Evolutionary conservation across 2,797 vertebrate genomes (phyloP).

Genomic region (Enteromius argenteus): DNA sequence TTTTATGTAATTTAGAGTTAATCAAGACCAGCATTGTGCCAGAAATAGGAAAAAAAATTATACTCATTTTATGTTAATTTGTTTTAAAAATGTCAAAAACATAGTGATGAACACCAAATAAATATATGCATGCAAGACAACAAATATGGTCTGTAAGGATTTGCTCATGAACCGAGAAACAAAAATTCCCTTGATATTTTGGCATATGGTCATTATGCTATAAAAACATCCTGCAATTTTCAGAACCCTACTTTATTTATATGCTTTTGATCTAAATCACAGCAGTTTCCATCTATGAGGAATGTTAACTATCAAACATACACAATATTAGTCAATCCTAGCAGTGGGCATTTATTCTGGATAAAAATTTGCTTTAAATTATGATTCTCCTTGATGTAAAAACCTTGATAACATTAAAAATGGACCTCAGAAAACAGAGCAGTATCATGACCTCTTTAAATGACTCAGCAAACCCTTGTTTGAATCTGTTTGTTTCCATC

Average conservation of each 20-base stretch:
- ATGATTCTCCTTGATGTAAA: neutral
- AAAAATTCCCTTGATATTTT: neutral
- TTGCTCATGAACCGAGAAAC: neutral
- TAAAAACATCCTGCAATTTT: neutral
- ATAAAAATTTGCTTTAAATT: neutral
- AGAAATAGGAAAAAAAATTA: neutral
- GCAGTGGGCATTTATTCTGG: neutral
- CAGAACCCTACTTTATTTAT: neutral
- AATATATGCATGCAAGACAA: no score
- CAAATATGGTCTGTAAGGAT: neutral
- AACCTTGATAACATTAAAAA: neutral
- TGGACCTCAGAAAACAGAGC: neutral
- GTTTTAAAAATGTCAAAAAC: neutral
- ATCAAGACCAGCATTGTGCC: neutral
- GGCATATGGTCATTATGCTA: neutral
- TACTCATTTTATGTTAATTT: neutral
- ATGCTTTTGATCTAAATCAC: neutral
- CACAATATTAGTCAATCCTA: neutral
- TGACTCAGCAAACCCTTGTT: neutral
- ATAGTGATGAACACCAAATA: neutral
- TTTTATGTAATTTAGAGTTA: neutral
- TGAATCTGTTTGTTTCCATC: neutral
- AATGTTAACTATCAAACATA: neutral
- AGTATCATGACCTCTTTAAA: neutral
- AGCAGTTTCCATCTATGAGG: neutral